These are phyloP conservation scores for Hetaerina americana DNA, from an alignment of 1,140 invertebrate genomes.

Conservation along the genomic window DNA sequence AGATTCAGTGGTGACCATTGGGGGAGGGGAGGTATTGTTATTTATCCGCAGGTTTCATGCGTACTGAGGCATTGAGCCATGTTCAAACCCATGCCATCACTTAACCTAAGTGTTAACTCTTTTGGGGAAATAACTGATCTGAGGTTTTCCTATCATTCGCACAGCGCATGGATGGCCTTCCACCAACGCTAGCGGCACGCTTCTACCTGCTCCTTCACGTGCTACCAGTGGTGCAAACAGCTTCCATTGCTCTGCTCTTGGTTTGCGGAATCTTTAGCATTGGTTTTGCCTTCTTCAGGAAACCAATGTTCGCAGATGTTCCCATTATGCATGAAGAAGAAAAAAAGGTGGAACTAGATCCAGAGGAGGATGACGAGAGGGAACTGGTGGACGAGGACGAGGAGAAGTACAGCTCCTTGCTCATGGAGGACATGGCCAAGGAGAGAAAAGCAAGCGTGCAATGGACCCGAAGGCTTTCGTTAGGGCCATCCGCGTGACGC, in stretches of 20 bases:
- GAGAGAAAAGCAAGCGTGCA: background rate
- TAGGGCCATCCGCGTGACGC: background rate
- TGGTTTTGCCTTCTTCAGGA: conserved; percentile 26
- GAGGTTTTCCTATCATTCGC: no score
- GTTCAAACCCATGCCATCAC: no score
- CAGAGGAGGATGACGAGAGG: conserved; percentile 15
- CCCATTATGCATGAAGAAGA: conserved; percentile 17
- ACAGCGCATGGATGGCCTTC: conserved; percentile 54
- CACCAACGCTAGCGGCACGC: conserved; percentile 40
- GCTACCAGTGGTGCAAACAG: conserved; percentile 42
- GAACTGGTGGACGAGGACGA: conserved; percentile 16
- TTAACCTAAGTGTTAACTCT: no score
- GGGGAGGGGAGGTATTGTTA: no score
- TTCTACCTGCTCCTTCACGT: conserved; percentile 60
- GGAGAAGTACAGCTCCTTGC: conserved; percentile 10
- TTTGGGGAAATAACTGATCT: no score
- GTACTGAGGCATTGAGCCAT: no score
- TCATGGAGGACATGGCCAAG: background rate
- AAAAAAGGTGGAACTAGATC: conserved; percentile 17
- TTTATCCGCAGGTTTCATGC: no score
- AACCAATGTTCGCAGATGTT: conserved; percentile 25
- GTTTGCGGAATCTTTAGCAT: conserved; percentile 34
- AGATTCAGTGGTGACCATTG: conserved; percentile 5
- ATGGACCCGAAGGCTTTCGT: background rate
- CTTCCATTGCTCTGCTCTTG: conserved; percentile 43